phyloP scores from a whole-genome alignment of 2,113 vertebrate genomes.

The Glaucomys volans region DNA sequence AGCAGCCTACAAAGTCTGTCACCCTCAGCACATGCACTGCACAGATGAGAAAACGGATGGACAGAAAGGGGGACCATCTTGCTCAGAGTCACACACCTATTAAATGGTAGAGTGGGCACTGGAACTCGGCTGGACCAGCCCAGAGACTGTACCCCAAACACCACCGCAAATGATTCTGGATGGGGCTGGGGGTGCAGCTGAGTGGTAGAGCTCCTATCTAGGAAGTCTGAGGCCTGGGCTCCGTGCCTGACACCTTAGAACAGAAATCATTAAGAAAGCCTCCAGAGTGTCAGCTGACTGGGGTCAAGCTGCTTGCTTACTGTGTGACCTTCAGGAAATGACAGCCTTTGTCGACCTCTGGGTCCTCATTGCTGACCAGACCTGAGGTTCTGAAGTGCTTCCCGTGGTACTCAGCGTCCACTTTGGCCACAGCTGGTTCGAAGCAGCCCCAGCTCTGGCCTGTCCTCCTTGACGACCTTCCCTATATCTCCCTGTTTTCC shows the following conservation, averaged over 20 bases:
- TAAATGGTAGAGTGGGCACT: background rate
- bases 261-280: background rate
- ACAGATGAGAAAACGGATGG: background rate
- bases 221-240: background rate
- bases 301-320: background rate
- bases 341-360: background rate
- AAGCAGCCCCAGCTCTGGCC: background rate
- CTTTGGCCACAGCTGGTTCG: background rate
- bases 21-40: background rate
- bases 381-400: background rate
- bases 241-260: background rate
- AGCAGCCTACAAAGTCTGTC: background rate
- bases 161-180: background rate
- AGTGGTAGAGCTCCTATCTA: no score
- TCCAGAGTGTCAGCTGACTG: background rate
- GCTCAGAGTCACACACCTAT: background rate
- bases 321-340: background rate
- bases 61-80: background rate
- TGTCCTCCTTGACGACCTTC: background rate
- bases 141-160: background rate
- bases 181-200: background rate
- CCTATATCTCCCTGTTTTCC: slow-evolving; percentile 1
- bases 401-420: background rate
- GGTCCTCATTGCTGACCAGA: background rate
- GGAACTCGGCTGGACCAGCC: background rate